Conservation (phyloP, 2,888 invertebrate genomes). For the Stenodema calcarata region DNA sequence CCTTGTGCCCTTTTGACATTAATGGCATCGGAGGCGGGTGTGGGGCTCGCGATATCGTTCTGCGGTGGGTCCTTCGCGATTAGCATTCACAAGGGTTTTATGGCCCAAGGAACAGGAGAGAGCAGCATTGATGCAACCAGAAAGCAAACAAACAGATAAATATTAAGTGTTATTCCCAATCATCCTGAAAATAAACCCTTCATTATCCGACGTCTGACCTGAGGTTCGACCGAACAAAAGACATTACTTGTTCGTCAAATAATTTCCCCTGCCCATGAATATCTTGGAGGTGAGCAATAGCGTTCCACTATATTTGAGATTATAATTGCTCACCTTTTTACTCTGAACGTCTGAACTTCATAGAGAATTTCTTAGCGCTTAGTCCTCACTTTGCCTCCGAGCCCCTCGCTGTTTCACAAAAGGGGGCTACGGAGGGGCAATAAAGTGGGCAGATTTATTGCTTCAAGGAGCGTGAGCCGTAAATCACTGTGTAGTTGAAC, state of each 20-base stretch:
- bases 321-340: not conserved
- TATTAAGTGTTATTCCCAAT: conserved; percentile 14
- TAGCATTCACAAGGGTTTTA: conserved; percentile 11
- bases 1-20: conserved; percentile 1
- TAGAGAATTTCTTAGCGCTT: not conserved
- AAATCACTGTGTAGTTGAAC: conserved; percentile 19
- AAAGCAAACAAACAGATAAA: not conserved
- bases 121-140: not conserved
- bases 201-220: not conserved
- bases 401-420: not conserved
- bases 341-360: not conserved
- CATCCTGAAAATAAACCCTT: not conserved
- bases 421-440: not conserved
- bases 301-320: not conserved
- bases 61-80: conserved; percentile 11
- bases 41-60: not conserved
- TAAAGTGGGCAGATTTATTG: conserved; percentile 33
- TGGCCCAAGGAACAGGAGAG: not conserved
- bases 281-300: not conserved
- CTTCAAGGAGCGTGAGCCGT: conserved; percentile 21
- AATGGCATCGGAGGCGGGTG: not conserved
- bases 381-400: not conserved
- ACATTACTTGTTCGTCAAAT: not conserved
- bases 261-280: not conserved
- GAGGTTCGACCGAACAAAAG: not conserved